These are phyloP conservation scores for Catharus ustulatus DNA, from an alignment of 2,797 vertebrate genomes.

Conservation along the genomic window DNA sequence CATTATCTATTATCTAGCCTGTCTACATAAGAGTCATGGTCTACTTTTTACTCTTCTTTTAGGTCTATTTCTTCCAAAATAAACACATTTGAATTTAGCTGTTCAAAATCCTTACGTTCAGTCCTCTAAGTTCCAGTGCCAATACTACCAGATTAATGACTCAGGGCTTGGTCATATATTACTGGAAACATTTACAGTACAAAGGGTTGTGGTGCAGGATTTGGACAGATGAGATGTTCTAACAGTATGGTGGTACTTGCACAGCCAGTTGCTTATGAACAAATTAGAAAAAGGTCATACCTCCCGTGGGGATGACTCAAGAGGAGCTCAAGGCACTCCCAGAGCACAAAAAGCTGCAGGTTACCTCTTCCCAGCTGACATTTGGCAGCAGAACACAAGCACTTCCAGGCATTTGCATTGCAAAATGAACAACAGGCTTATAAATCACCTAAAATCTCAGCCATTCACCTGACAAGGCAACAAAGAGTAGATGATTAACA, in stretches of 20 bases:
- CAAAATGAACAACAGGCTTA: neutral
- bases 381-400: neutral
- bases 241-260: neutral
- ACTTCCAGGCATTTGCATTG: constrained; percentile 32
- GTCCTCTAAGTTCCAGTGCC: neutral
- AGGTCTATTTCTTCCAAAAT: neutral
- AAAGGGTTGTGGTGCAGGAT: neutral
- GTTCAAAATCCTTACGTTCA: neutral
- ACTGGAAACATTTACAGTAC: neutral
- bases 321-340: neutral
- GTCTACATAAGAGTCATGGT: neutral
- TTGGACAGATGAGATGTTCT: neutral
- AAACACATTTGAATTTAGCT: neutral
- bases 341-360: neutral
- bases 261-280: neutral
- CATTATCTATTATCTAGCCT: neutral
- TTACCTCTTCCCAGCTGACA: constrained; percentile 10
- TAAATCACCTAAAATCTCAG: constrained; percentile 34
- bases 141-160: neutral
- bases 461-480: neutral
- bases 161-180: neutral
- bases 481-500: constrained; percentile 11
- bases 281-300: neutral
- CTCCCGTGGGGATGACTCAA: neutral
- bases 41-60: neutral